Base-by-base conservation (phyloP, 2,888 invertebrate genomes). In the Drosophila affinis region DNA sequence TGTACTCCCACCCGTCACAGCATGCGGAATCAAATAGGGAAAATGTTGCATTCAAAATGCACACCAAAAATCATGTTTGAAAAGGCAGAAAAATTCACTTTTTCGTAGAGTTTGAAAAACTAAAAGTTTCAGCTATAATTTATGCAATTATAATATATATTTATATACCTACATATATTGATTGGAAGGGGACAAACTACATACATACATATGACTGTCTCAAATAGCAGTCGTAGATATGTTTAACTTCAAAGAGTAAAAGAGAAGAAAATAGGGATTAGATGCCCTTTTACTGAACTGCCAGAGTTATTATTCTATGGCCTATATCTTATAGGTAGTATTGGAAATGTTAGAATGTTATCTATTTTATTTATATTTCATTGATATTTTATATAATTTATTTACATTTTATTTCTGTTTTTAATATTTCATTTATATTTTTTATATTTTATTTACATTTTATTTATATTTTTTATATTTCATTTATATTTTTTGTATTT, bases 1-100 rank as follows among this genome's bases (percentile, higher is more conserved):
- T 45, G 6, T 45, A 44, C 71, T 48, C 65, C 71, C 74, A 74
- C 71, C 73, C 46, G 58, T 32, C 72, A 72, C 72, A 72, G 72
- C 75, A 67, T 59, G 72, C 76, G 76, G 71, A 62, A 62, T 55
- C 46, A 34, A 48, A n/a, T 14, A 2, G 14, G n/a, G 7, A 39
- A 39, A 72, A 39, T 18, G 62, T 29, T 62, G 39, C 46, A 55
- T 72, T 51, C 56, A 51, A 70, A 70, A 72, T 70, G 46, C 62
- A 51, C 39, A 51, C 39, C 6, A 7, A 2, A 14, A 39, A 39
- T 14, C 0, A n/a, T n/a, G 14, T 39, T n/a, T 14, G 7, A 39
- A 39, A 39, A 39, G 7, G 14, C 6, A n/a, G n/a, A 39, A n/a
- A 39, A 39, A 39, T 39, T 39, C 7, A n/a, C 14, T 12, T 39